phyloP scores from a whole-genome alignment of 1,140 invertebrate species.

The Pogonomyrmex barbatus region DNA sequence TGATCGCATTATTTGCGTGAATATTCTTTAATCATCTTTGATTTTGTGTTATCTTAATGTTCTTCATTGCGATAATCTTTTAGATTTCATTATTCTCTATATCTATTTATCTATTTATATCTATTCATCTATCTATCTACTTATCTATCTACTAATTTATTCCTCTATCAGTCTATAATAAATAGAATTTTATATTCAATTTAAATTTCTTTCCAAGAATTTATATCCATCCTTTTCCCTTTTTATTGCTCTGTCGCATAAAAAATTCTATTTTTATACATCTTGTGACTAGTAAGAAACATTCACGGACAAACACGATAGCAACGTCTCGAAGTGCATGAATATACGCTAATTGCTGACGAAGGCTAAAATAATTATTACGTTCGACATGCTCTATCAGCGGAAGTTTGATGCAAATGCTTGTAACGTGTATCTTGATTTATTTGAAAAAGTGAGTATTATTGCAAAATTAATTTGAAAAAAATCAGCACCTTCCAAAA shows the following conservation, averaged over 20 bases:
- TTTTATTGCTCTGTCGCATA: background rate
- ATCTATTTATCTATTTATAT: background rate
- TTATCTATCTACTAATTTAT: background rate
- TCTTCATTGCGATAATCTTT: background rate
- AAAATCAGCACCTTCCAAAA: background rate
- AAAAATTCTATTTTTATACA: background rate
- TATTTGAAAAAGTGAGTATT: background rate
- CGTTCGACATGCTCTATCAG: slow-evolving; percentile 12
- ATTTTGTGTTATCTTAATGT: background rate
- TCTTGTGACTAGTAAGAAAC: background rate
- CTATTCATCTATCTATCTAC: background rate
- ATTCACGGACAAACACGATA: background rate
- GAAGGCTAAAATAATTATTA: slow-evolving; percentile 52
- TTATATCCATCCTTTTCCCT: background rate
- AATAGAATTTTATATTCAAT: background rate
- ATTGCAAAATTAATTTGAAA: slow-evolving; percentile 9
- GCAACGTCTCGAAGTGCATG: slow-evolving; percentile 21
- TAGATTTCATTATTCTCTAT: background rate
- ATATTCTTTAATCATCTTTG: background rate
- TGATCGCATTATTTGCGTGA: background rate
- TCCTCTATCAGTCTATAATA: background rate
- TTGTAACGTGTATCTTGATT: background rate
- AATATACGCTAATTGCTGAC: slow-evolving; percentile 38
- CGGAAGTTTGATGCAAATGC: background rate
- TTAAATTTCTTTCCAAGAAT: background rate